A percentile compares a stretch with the other conserved stretches of the same genome.
phyloP scores from a whole-genome alignment of 2,113 vertebrate species.

The Sebastes schlegelii region DNA sequence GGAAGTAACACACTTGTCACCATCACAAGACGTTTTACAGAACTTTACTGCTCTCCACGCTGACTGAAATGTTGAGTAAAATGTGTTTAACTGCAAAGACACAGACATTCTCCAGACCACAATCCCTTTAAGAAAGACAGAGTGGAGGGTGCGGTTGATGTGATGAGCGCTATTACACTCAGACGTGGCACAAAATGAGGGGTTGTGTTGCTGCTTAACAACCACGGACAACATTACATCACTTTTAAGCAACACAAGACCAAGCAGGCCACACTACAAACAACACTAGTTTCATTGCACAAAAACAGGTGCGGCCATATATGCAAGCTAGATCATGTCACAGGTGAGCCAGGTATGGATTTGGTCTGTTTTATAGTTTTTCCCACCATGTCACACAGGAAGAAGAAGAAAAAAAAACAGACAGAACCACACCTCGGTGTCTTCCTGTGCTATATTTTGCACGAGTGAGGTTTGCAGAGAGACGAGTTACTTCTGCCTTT shows the following conservation, averaged over 20 bases:
- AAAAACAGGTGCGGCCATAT: slow-evolving; percentile 16
- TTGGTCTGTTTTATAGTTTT: background rate
- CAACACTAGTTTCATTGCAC: background rate
- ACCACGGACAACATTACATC: background rate
- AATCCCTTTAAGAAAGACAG: background rate
- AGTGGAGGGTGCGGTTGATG: background rate
- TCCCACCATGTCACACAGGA: background rate
- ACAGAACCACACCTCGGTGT: too few species aligned
- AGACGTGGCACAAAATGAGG: slow-evolving; percentile 9
- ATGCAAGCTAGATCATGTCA: slow-evolving; percentile 27
- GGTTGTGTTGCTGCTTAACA: slow-evolving; percentile 18
- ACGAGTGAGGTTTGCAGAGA: background rate
- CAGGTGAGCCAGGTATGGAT: slow-evolving; percentile 1
- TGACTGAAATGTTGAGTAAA: background rate
- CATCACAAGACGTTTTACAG: background rate
- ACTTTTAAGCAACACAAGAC: slow-evolving; percentile 54
- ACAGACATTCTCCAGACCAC: background rate
- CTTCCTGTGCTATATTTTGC: background rate
- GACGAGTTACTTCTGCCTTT: background rate
- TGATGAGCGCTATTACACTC: background rate
- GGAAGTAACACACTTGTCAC: background rate
- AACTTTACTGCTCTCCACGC: background rate
- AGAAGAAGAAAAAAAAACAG: background rate
- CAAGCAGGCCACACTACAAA: background rate
- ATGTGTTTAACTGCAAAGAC: background rate